A percentile compares a stretch with the other conserved stretches of the same genome.
These are phyloP conservation scores for Carassius gibelio DNA, from an alignment of 2,113 vertebrate species.

Conservation along the genomic window DNA sequence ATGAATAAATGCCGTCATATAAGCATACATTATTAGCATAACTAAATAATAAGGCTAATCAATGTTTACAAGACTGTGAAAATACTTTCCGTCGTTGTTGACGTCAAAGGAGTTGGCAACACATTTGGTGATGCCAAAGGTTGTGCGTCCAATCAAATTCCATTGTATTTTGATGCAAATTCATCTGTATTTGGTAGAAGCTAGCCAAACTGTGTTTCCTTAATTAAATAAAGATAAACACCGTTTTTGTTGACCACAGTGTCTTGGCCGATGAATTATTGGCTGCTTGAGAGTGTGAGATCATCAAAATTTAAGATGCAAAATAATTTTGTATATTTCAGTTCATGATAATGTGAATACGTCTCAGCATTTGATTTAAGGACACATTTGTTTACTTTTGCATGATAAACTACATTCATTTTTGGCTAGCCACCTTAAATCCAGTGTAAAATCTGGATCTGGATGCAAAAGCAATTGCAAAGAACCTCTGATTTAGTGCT, in stretches of 20 bases:
- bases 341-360: neutral
- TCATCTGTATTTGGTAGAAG: neutral
- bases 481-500: neutral
- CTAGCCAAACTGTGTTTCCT: neutral
- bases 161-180: neutral
- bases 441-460: neutral
- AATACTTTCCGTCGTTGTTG: neutral
- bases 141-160: neutral
- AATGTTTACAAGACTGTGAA: neutral
- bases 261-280: neutral
- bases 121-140: neutral
- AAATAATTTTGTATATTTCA: neutral
- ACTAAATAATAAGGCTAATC: neutral
- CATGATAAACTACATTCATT: neutral
- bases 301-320: neutral
- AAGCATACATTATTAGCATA: neutral
- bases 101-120: neutral
- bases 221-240: neutral
- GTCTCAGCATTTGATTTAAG: neutral
- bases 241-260: neutral
- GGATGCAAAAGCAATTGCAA: neutral
- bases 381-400: neutral
- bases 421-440: neutral
- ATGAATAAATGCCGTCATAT: neutral
- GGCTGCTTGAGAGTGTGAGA: neutral